Evolutionary conservation across 2,888 invertebrate species (phyloP), one percentile per base, ranked within the genome.

Genomic region (Pammene fasciana): DNA sequence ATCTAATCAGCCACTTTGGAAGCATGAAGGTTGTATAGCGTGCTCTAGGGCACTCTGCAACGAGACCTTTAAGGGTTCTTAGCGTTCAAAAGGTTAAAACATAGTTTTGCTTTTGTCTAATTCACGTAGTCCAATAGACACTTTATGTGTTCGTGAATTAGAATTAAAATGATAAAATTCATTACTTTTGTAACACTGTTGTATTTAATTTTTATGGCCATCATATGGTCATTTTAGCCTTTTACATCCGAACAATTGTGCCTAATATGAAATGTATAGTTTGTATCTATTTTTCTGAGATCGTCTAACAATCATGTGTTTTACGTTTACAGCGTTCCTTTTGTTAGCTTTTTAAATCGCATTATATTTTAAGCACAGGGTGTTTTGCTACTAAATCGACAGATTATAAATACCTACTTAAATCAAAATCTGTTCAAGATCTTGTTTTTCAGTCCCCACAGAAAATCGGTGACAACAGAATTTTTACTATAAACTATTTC

Each of bases 181-280:
- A 62, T 43, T 26, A 56, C 34, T 36, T 68, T 62, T 43, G n/a
- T 34, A 41, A 48, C 13, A 46, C 38, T 55, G 13, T 54, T 60
- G 11, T 43, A 56, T 48, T 57, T 64, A n/a, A 36, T 50, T 16
- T 46, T 65, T 70, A 60, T 70, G 65, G 34, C 65, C 59, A 70
- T 65, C 13, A 65, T 41, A 65, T 59, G 68, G 52, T 46, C 60
- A 60, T 57, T 70, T 54, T 60, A 65, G 65, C 68, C 64, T 65
- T 70, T 65, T 60, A 43, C 43, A 65, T 41, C 70, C 46, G 41
- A 34, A 65, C 54, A 68, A 68, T 70, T 54, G 70, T 70, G 65
- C 70, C 70, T 70, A 55, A 59, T 59, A 70, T 60, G 54, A 48
- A 65, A 70, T 65, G 54, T 70, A 70, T 70, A 65, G 54, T 70